Evolutionary conservation across 2,888 invertebrate species (phyloP), one percentile per base, ranked within the genome.

Genomic region (Torymus texanus): DNA sequence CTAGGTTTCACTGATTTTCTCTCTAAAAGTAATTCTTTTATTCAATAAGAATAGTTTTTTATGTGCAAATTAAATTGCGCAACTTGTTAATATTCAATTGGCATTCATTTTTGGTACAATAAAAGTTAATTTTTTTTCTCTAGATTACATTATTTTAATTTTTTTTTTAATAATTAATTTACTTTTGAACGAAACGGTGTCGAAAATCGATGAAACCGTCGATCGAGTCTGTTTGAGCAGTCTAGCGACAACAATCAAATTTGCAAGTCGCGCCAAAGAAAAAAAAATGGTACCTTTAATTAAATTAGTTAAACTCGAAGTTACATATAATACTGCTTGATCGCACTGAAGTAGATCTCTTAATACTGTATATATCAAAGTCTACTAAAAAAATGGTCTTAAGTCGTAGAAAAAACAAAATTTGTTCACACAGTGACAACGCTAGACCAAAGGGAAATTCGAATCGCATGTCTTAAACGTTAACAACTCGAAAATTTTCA

Each of bases 321-420:
- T 81, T 73, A 71, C 70, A n/a, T 82, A 83, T 87, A 87, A 87
- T 88, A 88, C 88, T 87, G 88, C 85, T 88, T 75, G 82, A 81
- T 83, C 79, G 82, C 81, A 74, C 82, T 83, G 83, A 86, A 86
- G 84, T 88, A 87, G 85, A 87, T 84, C 86, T 85, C 83, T 86
- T 89, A 89, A 89, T 89, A 89, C 89, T 89, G 88, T 24, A 72
- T 79, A 84, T 88, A 83, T 85, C 84, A 85, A 81, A 87, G 86
- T 87, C 83, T 81, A 83, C 83, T 56, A 84, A 56, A 76, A 41
- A 41, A 41, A 41, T 62, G 53, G 79, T 75, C 71, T 24, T 76
- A 41, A 41, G 59, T 73, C 65, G 55, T 53, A 41, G 8, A 41
- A 67, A 41, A 11, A 58, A 41, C 58, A 29, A 61, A 61, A 66